Evolutionary conservation across 2,888 invertebrate species (phyloP), one percentile per base, ranked within the genome.

Genomic region (Odontomyia ornata): DNA sequence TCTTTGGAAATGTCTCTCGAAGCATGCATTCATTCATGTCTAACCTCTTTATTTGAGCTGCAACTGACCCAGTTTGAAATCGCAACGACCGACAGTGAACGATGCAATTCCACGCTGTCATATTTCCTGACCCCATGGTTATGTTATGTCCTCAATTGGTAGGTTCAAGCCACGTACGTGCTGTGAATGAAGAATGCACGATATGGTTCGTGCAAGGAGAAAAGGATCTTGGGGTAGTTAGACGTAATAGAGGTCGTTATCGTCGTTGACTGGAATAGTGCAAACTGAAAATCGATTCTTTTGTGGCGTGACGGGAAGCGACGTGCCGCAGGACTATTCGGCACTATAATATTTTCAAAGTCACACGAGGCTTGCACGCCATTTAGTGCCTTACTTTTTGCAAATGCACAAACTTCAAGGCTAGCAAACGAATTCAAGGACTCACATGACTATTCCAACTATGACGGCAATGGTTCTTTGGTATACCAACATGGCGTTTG

Each of bases 331-430:
- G 65, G 36, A 65, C 65, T 36, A 9, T 36, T 36, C 36, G 65
- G 69, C 69, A 25, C 69, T 69, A 47, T 69, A n/a, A 23, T 43
- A 47, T 69, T 11, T n/a, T 69, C 27, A 69, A 65, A 65, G 43
- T 65, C 65, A 65, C 65, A 65, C 36, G 62, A 65, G 21, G 5
- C 21, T n/a, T 43, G 43, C 65, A 43, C 18, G 21, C 36, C 5
- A 25, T 4, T 18, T 62, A n/a, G 21, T 18, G 36, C 30, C 43
- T 65, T 65, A 21, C 7, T 65, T 65, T 65, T 46, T 47, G 23
- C 25, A 46, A 5, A 23, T 21, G 60, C 60, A 7, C 60, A 46
- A 69, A 11, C 5, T 25, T 9, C 47, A 47, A 69, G 69, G 46
- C 25, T 46, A 30, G 21, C 4, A 7, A n/a, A 65, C 13, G 21